Evolutionary conservation across 2,113 vertebrate species (phyloP).

Genomic region (Tricholaema leucomelas): DNA sequence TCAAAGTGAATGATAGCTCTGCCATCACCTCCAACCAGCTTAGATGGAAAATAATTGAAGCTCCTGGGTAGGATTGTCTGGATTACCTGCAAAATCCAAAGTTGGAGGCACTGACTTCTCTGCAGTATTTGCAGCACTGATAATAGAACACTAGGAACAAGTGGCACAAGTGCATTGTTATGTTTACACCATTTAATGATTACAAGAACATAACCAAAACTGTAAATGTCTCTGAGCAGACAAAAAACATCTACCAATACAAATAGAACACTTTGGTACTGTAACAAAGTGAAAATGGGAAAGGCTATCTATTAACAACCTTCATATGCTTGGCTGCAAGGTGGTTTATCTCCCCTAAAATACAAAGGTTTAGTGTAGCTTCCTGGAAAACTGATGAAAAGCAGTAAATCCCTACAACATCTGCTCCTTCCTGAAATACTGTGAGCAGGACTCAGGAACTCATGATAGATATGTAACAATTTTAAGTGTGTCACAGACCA

Average conservation of each 20-base stretch:
- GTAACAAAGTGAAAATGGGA: not conserved
- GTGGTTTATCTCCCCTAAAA: not conserved
- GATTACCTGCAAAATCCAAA: slow-evolving; percentile 76
- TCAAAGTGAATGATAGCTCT: slow-evolving; percentile 71
- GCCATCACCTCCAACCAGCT: slow-evolving; percentile 69
- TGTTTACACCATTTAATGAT: not conserved
- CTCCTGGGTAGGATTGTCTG: slow-evolving; percentile 79
- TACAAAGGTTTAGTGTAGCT: not conserved
- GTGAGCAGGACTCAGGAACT: not conserved
- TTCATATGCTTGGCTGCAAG: not conserved
- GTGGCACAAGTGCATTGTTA: not conserved
- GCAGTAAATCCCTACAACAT: not conserved
- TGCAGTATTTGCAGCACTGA: not conserved
- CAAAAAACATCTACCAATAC: not conserved
- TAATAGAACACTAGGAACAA: not conserved
- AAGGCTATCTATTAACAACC: not conserved
- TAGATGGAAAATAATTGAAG: slow-evolving; percentile 69
- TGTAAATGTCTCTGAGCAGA: not conserved
- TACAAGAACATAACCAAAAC: not conserved
- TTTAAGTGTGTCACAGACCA: not conserved
- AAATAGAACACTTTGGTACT: accelerated
- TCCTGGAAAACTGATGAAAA: not conserved
- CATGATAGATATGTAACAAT: not conserved
- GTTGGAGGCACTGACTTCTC: not conserved
- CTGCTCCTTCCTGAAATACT: not conserved